Evolutionary conservation across 2,797 vertebrate species (phyloP).

Genomic region (Glossophaga mutica): DNA sequence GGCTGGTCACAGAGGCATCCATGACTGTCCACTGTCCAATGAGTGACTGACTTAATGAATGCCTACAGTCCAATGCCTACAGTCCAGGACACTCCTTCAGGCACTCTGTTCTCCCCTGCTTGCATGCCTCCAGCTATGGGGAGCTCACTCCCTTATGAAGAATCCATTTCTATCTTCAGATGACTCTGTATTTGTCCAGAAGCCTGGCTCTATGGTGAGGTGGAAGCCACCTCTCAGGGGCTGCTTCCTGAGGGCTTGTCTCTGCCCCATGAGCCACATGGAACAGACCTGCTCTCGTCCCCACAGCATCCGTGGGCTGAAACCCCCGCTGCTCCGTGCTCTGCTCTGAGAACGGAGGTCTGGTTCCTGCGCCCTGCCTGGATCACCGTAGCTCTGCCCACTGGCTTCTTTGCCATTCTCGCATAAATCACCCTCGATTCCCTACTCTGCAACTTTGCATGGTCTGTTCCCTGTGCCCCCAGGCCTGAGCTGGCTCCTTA

Average conservation of each 20-base stretch:
- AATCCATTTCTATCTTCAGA: not conserved
- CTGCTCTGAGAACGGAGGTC: not conserved
- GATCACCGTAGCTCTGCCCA: not conserved
- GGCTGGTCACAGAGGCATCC: not conserved
- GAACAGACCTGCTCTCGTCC: not conserved
- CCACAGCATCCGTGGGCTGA: not conserved
- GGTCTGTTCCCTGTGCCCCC: not conserved
- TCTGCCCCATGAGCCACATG: not conserved
- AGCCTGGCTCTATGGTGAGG: not conserved
- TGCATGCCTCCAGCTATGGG: not conserved
- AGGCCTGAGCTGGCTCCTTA: rapidly evolving
- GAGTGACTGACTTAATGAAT: not conserved
- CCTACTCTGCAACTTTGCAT: not conserved
- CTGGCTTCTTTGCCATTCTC: not conserved
- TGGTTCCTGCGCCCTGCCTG: not conserved
- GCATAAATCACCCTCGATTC: rapidly evolving
- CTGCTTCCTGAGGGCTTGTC: not conserved
- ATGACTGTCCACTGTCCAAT: not conserved
- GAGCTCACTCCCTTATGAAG: not conserved
- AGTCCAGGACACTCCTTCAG: not conserved
- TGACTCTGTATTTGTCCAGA: not conserved
- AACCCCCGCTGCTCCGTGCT: not conserved
- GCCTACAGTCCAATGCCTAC: rapidly evolving
- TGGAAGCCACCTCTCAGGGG: not conserved
- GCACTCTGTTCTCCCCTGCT: not conserved